Evolutionary conservation across 2,113 vertebrate genomes (phyloP).

Genomic region (Odocoileus virginianus): DNA sequence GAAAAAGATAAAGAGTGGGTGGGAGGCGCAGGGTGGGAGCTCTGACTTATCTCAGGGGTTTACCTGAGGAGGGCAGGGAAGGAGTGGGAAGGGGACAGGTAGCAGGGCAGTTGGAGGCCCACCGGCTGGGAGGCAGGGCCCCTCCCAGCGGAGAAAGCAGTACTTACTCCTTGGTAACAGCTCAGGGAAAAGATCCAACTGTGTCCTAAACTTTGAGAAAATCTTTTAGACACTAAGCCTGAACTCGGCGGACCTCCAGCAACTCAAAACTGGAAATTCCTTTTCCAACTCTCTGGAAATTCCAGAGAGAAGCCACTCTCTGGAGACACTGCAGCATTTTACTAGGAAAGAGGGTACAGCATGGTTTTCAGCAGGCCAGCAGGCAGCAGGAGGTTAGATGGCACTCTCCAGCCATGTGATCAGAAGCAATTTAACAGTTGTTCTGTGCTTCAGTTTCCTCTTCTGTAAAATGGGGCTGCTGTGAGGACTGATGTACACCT

Average conservation of each 20-base stretch:
- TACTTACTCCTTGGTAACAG: conserved; percentile 4
- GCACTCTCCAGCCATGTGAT: too few species aligned
- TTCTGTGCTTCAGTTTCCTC: background rate
- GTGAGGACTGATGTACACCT: background rate
- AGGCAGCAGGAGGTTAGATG: background rate
- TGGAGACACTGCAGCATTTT: background rate
- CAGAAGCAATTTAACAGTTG: background rate
- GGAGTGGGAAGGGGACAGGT: too few species aligned
- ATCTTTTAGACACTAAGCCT: background rate
- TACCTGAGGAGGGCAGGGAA: conserved; percentile 32
- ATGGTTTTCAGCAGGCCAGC: background rate
- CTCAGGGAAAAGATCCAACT: background rate
- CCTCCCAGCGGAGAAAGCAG: background rate
- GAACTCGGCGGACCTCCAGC: background rate
- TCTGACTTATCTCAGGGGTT: conserved; percentile 6
- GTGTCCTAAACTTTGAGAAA: background rate
- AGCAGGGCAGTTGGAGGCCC: background rate
- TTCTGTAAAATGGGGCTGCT: background rate
- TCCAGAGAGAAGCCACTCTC: background rate
- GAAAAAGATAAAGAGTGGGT: conserved; percentile 73
- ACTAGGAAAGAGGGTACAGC: background rate
- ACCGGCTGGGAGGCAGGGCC: background rate
- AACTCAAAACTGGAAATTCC: background rate
- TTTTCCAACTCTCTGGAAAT: too few species aligned
- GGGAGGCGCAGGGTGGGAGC: conserved; percentile 55